Base-by-base conservation (phyloP, 2,888 invertebrate species). In the Torymus auratus region DNA sequence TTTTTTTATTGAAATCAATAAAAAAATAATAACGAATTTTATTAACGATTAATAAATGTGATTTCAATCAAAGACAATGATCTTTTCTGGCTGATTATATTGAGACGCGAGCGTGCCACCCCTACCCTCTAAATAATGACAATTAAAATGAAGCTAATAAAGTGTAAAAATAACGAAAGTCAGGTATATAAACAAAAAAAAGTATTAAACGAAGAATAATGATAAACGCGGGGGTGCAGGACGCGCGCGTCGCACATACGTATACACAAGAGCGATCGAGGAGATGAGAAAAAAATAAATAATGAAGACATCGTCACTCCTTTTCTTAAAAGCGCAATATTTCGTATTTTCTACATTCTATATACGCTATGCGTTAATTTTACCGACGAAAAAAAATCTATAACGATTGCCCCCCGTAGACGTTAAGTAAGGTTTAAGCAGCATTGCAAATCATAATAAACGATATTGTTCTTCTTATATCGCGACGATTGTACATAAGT, bases 261-360 rank as follows among this genome's bases (percentile, higher is more conserved):
- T 41, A 41, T 7, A 41, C 41, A 41, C 53, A n/a, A n/a, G 41
- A 10, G n/a, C 69, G 52, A 64, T 74, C 74, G 64, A 78, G 55
- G 55, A 41, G 41, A 41, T 41, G 41, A 41, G 41, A 61, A 72
- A 58, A 56, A 62, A 62, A 68, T 41, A 41, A 41, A 41, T 41
- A 41, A 7, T 41, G 41, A 41, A 41, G 41, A 62, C 20, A 62
- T 75, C 75, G 71, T 76, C 71, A 67, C 71, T 73, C 76, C 53
- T 73, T 78, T 79, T 73, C 60, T 79, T 79, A 73, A 78, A 78
- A 61, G 64, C 84, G 83, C 81, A 68, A 83, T 81, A 80, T 85
- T 84, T 85, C 84, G 82, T 83, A 80, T 85, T 84, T 85, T 84
- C 80, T 83, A 84, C 83, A 84, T 85, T 83, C 78, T 81, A 79